Base-by-base conservation (phyloP, 2,888 invertebrate genomes). In the Mystacides longicornis region DNA sequence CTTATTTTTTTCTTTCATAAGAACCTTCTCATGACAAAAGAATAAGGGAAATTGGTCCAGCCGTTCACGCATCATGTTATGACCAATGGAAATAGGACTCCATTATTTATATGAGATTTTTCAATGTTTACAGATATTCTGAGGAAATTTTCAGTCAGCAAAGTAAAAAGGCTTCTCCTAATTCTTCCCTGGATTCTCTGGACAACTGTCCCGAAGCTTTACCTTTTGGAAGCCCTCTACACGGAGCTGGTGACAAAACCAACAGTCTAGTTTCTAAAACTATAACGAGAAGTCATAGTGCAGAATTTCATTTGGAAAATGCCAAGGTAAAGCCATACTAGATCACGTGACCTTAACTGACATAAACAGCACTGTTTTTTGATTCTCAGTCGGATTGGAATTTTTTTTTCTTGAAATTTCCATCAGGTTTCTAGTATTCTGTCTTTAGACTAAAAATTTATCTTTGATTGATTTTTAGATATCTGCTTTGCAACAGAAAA, bases 61-160 rank as follows among this genome's bases (percentile, higher is more conserved):
- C n/a, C n/a, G n/a, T n/a, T n/a, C n/a, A n/a, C n/a, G n/a, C n/a
- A n/a, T n/a, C n/a, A n/a, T n/a, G n/a, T n/a, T n/a, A n/a, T n/a
- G n/a, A n/a, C n/a, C n/a, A n/a, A n/a, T n/a, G n/a, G n/a, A n/a
- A n/a, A n/a, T n/a, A n/a, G n/a, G n/a, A n/a, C n/a, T 27, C 27
- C 27, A 27, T 11, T 27, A 11, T 27, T 27, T 27, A 27, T 7
- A 11, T 11, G 5, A 27, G 5, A 11, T 27, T 11, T 27, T 27
- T 7, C 37, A 37, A 37, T 37, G 16, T 37, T 56, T 68, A 52
- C 57, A 81, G 80, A 65, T 82, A 81, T 67, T 83, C 84, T 0
- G 85, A 85, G 63, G 85, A 85, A 64, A 72, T 85, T 7, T 82
- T 82, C 63, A 85, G 82, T 60, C 83, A 83, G 63, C 82, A 83